A percentile compares a stretch with the other conserved stretches of the same genome.
These are phyloP conservation scores for Pluvianellus socialis DNA, from an alignment of 2,113 vertebrate species.

Conservation along the genomic window DNA sequence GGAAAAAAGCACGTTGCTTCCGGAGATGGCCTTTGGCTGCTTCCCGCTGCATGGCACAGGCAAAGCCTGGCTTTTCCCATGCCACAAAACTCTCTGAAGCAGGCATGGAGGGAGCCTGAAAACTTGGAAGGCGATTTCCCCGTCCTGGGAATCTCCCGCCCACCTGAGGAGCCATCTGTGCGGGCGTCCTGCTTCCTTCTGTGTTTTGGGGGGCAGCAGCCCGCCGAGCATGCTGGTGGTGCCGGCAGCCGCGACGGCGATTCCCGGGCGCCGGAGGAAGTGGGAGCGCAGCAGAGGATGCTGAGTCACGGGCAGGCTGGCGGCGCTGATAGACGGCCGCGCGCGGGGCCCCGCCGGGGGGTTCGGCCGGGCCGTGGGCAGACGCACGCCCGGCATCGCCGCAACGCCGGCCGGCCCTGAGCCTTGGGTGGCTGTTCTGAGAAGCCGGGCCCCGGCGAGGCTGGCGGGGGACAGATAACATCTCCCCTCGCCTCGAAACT, in stretches of 20 bases:
- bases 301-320: conserved; percentile 86
- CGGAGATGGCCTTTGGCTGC: not conserved
- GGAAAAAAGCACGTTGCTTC: not conserved
- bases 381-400: not conserved
- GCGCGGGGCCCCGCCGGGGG: conserved; percentile 53
- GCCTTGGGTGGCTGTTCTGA: not conserved
- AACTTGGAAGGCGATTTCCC: not conserved
- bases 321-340: conserved; percentile 68
- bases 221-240: not conserved
- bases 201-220: not conserved
- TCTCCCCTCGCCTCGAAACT: conserved; percentile 12
- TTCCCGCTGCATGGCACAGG: not conserved
- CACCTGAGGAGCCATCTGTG: rapidly evolving
- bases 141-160: not conserved
- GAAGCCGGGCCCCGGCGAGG: not conserved
- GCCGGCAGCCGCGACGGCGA: not conserved
- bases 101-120: rapidly evolving
- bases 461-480: conserved; percentile 4
- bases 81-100: not conserved
- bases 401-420: not conserved
- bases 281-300: conserved; percentile 59
- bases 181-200: rapidly evolving
- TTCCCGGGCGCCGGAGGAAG: conserved; percentile 62
- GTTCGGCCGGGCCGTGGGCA: not conserved
- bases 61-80: not conserved